These are phyloP conservation scores for Peromyscus maniculatus DNA, from an alignment of 2,113 vertebrate genomes.

Conservation along the genomic window DNA sequence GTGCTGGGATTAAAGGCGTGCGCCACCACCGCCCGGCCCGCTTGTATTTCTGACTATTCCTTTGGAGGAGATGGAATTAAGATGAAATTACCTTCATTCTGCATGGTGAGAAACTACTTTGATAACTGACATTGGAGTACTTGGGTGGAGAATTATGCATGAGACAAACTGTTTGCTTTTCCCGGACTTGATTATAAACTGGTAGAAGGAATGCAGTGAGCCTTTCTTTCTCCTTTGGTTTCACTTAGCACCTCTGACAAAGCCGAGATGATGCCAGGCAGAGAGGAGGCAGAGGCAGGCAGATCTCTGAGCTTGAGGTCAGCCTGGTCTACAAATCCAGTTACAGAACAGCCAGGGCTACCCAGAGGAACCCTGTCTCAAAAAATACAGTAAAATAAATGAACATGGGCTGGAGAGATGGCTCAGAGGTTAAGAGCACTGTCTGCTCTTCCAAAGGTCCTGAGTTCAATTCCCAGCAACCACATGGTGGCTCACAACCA, in stretches of 20 bases:
- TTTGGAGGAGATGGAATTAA: slow-evolving; percentile 15
- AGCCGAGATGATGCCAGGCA: neutral
- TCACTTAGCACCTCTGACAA: neutral
- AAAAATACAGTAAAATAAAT: neutral
- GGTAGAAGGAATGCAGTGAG: neutral
- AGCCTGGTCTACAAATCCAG: neutral
- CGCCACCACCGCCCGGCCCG: too few relatives aligned
- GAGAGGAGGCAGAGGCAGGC: neutral
- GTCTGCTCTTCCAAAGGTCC: too few relatives aligned
- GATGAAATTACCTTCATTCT: slow-evolving; percentile 36
- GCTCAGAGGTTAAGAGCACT: too few relatives aligned
- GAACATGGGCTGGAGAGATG: too few relatives aligned
- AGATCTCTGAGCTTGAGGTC: neutral
- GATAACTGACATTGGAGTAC: neutral
- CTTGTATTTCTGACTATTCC: slow-evolving; percentile 44
- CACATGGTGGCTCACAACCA: too few relatives aligned
- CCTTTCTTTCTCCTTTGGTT: neutral
- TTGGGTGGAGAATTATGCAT: neutral
- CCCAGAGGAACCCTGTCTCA: neutral
- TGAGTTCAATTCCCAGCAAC: too few relatives aligned
- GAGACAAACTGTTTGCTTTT: slow-evolving; percentile 13
- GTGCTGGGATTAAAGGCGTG: too few relatives aligned
- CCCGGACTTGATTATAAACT: slow-evolving; percentile 23
- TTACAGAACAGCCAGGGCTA: neutral
- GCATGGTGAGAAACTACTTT: slow-evolving; percentile 24